Percentiles rank a stretch among this genome's conserved stretches.
phyloP scores from a whole-genome alignment of 2,797 vertebrate species.

The Cephalopachus bancanus region DNA sequence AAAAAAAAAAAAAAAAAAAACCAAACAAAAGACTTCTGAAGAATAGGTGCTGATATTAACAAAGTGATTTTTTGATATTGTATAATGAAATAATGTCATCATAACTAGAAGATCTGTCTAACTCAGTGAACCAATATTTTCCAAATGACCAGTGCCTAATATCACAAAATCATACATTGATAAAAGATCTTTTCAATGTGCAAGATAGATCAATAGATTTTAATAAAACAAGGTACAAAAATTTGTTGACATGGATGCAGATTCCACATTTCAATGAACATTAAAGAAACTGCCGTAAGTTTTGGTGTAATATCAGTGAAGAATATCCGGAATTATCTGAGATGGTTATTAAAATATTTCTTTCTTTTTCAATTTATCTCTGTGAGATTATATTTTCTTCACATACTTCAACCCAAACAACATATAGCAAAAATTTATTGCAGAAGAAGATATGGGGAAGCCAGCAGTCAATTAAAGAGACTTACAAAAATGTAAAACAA shows the following conservation, averaged over 20 bases:
- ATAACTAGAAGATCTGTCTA: not conserved
- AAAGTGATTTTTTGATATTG: not conserved
- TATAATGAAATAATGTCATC: not conserved
- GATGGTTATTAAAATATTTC: not conserved
- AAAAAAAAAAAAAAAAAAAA: too few relatives aligned
- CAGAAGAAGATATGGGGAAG: not conserved
- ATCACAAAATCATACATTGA: not conserved
- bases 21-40: not conserved
- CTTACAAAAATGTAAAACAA: not conserved
- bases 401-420: conserved; percentile 1
- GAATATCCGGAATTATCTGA: not conserved
- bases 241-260: not conserved
- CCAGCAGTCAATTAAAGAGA: not conserved
- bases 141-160: not conserved
- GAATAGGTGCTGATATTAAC: not conserved
- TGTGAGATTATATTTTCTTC: not conserved
- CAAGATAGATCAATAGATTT: not conserved
- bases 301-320: not conserved
- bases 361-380: conserved; percentile 1
- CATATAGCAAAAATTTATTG: not conserved
- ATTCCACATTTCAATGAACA: conserved; percentile 26
- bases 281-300: conserved; percentile 4
- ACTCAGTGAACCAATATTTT: not conserved
- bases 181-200: not conserved
- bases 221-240: not conserved